phyloP scores from a whole-genome alignment of 2,797 vertebrate genomes.

The Cercopithecus hamlyni region DNA sequence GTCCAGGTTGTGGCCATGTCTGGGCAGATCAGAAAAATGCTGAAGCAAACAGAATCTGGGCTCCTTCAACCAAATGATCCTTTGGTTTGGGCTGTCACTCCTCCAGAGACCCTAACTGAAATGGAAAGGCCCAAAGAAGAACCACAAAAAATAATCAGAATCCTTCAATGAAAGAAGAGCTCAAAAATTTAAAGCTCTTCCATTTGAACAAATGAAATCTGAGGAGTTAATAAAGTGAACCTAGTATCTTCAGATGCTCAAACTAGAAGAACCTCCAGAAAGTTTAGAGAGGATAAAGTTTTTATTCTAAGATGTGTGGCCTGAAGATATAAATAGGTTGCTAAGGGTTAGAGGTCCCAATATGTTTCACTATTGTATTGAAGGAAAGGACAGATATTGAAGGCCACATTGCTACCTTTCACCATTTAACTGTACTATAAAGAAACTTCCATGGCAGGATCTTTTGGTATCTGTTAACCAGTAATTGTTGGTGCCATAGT shows the following conservation, averaged over 20 bases:
- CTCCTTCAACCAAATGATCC: neutral
- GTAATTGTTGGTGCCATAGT: neutral
- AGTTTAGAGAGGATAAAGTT: neutral
- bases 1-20: neutral
- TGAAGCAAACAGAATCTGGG: neutral
- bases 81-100: neutral
- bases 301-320: neutral
- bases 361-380: neutral
- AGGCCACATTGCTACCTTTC: neutral
- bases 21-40: neutral
- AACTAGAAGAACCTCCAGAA: neutral
- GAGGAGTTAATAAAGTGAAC: neutral
- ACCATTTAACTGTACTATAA: neutral
- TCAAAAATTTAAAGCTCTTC: neutral
- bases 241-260: neutral
- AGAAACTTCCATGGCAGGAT: neutral
- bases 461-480: neutral
- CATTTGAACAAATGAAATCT: neutral
- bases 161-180: neutral
- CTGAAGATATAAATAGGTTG: neutral
- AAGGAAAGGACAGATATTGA: neutral
- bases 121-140: neutral
- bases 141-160: neutral
- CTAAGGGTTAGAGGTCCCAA: neutral
- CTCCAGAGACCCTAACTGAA: neutral